Evolutionary conservation across 2,113 vertebrate genomes (phyloP), one percentile per base, ranked within the genome.

Genomic region (Chinchilla lanigera): DNA sequence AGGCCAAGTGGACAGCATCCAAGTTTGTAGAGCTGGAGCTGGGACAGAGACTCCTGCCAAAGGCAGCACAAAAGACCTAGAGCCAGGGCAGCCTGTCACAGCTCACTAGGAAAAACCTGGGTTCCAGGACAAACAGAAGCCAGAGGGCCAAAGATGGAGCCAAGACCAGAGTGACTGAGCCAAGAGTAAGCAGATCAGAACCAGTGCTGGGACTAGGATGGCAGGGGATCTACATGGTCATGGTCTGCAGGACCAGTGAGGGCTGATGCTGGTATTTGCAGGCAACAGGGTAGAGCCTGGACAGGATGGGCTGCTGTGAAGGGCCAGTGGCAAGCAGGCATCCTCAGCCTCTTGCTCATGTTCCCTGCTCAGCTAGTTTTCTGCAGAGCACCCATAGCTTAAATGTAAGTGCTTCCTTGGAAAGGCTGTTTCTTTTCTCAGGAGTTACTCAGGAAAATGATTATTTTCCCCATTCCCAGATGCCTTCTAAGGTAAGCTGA

Each of bases 61-160:
- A 96, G 65, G 60, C 94, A 95, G 88, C 90, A 92, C 33, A 44
- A 30, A 67, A 56, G 77, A 92, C 60, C 14, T 10, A 81, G 85
- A 95, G 85, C 69, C 63, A 89, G 90, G 63, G 58, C 69, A 73
- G 96, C 35, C 96, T 94, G 69, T 97, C 97, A 96, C 47, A 88
- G 52, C 77, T 77, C 83, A 77, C 94, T 86, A 96, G 93, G 86
- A 97, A 88, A 93, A 96, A 78, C 88, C 87, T 84, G 60, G 22
- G 77, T 86, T 96, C 88, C 94, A 95, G 82, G 4, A 96, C 96
- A 96, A 94, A 98, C 94, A 96, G 97, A 95, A 98, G 97, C 96
- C 95, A 73, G 88, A 90, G 77, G 35, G 61, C 87, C 90, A 80
- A 89, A 61, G 61, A 50, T 44, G 30, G 35, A 95, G 65, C 95